phyloP scores from a whole-genome alignment of 2,113 vertebrate species.

The Ophiodon elongatus region DNA sequence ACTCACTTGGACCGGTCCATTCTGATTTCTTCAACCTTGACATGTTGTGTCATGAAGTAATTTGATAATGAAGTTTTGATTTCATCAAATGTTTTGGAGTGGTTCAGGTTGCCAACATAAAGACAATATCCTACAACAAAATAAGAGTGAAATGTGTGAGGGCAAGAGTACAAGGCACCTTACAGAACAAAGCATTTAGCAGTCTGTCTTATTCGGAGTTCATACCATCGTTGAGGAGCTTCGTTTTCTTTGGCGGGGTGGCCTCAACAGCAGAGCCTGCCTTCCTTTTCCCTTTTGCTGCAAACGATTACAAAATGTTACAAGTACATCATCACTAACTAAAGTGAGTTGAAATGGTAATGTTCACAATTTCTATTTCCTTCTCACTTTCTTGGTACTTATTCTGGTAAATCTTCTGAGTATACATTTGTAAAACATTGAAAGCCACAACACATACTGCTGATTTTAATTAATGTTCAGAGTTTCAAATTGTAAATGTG shows the following conservation, averaged over 20 bases:
- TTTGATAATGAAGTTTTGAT: conserved; percentile 59
- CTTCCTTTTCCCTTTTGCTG: conserved; percentile 67
- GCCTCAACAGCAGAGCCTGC: neutral
- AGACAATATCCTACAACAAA: conserved; percentile 69
- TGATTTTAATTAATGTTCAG: neutral
- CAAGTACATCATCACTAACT: neutral
- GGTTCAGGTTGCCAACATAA: conserved; percentile 75
- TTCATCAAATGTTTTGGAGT: conserved; percentile 54
- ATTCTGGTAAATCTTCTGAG: neutral
- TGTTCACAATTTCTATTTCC: neutral
- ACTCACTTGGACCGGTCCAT: conserved; percentile 64
- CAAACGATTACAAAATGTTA: neutral
- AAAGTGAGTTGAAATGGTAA: neutral
- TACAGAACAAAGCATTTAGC: neutral
- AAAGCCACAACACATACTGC: neutral
- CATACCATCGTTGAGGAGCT: conserved; percentile 66
- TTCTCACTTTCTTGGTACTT: neutral
- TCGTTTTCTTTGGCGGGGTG: conserved; percentile 60
- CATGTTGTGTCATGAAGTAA: conserved; percentile 59
- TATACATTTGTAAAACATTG: neutral
- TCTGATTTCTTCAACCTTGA: conserved; percentile 70
- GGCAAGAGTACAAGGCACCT: neutral
- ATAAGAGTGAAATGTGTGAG: neutral
- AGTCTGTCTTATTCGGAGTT: neutral
- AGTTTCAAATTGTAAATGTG: neutral